Base-by-base conservation (phyloP, 2,113 vertebrate species). In the Nycticryphes semicollaris region DNA sequence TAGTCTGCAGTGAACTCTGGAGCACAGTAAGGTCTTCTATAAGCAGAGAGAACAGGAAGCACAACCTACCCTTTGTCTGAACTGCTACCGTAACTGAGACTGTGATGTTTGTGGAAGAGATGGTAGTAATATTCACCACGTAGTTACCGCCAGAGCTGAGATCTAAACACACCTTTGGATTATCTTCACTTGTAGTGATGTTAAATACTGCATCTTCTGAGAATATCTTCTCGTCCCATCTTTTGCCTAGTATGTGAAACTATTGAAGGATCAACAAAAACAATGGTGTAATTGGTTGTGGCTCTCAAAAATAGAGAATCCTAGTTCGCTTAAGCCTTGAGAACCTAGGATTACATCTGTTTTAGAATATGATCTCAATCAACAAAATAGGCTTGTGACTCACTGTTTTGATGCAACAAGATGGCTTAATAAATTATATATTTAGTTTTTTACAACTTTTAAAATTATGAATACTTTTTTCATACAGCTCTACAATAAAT, bases 141-240 rank as follows among this genome's bases (percentile, higher is more conserved):
- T 99, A 99, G 98, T 99, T 99, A 93, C 99, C 98, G 48, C 98
- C 98, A 8, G 98, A 98, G 37, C 95, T 95, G 92, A 99, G 97
- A 79, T 98, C 97, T 85, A 99, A 97, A 93, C 99, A 99, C 64
- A 99, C 56, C 16, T 98, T 91, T n/a, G 98, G 98, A 87, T 92
- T 86, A n/a, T 97, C 94, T 39, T 98, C 98, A 62, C 86, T 97
- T 25, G 98, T 98, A n/a, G 92, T 99, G 84, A 99, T 81, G 67
- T 97, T 96, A 84, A 92, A 97, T 82, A 80, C 84, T 15, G 93
- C 89, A 88, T 95, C 96, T 84, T 99, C 97, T 48, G 87, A 88
- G 95, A 99, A 99, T 2, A 48, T 86, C 59, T 94, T 97, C 94
- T 99, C 98, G 94, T 98, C 97, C 94, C 93, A 64, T 83, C 96